Base-by-base conservation (phyloP, 1,140 invertebrate genomes). In the Rhagoletis zephyria region DNA sequence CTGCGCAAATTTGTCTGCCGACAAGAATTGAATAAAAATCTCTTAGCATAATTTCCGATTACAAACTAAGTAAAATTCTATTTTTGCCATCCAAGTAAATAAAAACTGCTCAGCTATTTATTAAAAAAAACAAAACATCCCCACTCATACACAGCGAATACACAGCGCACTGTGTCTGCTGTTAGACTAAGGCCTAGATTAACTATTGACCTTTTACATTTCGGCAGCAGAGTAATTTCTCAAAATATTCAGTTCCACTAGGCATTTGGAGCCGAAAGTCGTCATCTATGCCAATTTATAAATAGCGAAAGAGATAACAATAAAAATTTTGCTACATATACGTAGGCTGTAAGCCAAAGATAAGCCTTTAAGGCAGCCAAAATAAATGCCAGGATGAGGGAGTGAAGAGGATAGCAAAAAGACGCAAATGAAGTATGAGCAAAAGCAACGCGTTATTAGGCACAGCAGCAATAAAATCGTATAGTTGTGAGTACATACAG, bases 161-260 rank as follows among this genome's bases (percentile, higher is more conserved):
- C 0, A 7, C 9, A 63, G 16, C 16, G 12, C 12, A 1, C 61
- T 63, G n/a, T 63, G 12, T 7, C 61, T 63, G n/a, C 16, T n/a
- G 1, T 14, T 14, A 63, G n/a, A 19, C 9, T 48, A 81, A 81
- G 12, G 19, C 51, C 19, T 9, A n/a, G 74, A 56, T 81, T 81
- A 56, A 56, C 74, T 81, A 81, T 51, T 51, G 74, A 56, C 45
- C 74, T 56, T 81, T 81, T 48, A 81, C 74, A 81, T 30, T 81
- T 81, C 12, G 48, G 48, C 51, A n/a, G n/a, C n/a, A 4, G 74
- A 19, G 74, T 56, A 81, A 81, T 81, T 81, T 81, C 48, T 51
- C 5, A 59, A 6, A 81, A 56, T 6, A 56, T 81, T 81, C 48
- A 59, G 48, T 51, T 81, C 74, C 74, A 48, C 6, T 81, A 56